Conservation (phyloP, 2,113 vertebrate species). For the Campylomormyrus numenius region DNA sequence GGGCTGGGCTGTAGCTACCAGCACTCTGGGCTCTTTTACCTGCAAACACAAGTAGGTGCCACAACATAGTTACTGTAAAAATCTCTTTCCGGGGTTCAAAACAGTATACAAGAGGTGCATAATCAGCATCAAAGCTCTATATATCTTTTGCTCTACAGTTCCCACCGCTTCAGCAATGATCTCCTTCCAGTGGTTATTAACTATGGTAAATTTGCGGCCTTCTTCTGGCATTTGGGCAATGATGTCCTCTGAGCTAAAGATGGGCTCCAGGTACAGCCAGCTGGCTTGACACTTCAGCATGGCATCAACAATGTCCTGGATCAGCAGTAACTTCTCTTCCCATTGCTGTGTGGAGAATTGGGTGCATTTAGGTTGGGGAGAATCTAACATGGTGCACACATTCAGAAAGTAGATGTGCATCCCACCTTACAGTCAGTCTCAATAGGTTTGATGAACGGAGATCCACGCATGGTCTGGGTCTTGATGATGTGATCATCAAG, state of each 20-base stretch:
- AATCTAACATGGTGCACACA: neutral
- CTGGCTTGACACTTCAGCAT: slow-evolving; percentile 80
- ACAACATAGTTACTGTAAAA: neutral
- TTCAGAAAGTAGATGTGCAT: neutral
- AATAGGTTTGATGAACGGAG: slow-evolving; percentile 80
- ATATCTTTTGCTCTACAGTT: neutral
- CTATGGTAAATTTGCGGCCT: slow-evolving; percentile 74
- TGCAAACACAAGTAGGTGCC: slow-evolving; percentile 27
- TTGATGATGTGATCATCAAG: slow-evolving; percentile 87
- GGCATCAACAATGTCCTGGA: slow-evolving; percentile 79
- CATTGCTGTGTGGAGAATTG: slow-evolving; percentile 62
- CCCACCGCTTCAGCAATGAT: slow-evolving; percentile 73
- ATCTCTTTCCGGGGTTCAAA: neutral
- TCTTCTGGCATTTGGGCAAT: slow-evolving; percentile 90
- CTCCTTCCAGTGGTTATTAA: slow-evolving; percentile 77
- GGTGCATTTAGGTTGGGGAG: neutral
- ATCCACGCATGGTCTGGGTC: slow-evolving; percentile 81
- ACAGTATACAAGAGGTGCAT: neutral
- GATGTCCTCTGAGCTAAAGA: slow-evolving; percentile 89
- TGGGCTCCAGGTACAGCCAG: slow-evolving; percentile 86
- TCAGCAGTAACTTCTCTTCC: slow-evolving; percentile 70
- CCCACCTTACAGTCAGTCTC: slow-evolving; percentile 80
- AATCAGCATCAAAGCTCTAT: neutral
- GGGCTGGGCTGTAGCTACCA: slow-evolving; percentile 43
- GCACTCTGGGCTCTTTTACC: slow-evolving; percentile 56